These are phyloP conservation scores for Metacarcinus magister DNA, from an alignment of 2,888 invertebrate genomes.

Conservation along the genomic window DNA sequence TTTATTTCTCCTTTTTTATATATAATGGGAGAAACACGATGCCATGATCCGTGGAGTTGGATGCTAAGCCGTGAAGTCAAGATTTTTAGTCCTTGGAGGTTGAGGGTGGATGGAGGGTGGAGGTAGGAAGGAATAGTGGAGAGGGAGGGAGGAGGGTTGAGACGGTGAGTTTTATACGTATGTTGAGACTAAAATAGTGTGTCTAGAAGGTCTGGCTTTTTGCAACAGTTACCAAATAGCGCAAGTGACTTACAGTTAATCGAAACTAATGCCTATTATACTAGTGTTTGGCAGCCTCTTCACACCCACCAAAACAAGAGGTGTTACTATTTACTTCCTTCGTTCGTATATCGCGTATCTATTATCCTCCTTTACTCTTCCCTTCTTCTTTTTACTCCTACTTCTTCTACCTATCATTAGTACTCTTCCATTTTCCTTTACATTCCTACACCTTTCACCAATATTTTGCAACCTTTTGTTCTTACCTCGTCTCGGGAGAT, in stretches of 20 bases:
- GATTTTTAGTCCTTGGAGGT: neutral
- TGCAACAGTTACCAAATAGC: constrained; percentile 3
- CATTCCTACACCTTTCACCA: constrained; percentile 32
- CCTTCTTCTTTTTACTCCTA: neutral
- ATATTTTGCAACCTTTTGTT: constrained; percentile 49
- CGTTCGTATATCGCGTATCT: neutral
- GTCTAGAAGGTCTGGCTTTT: neutral
- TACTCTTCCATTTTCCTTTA: constrained; percentile 6
- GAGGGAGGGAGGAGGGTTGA: neutral
- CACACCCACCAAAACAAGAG: neutral
- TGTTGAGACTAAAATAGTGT: neutral
- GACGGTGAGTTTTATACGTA: neutral
- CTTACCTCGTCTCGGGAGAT: constrained; percentile 31
- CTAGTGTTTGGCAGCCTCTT: constrained; percentile 10
- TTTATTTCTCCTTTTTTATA: neutral
- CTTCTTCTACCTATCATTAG: constrained; percentile 16
- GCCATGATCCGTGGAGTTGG: neutral
- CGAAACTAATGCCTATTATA: neutral
- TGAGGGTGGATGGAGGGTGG: neutral
- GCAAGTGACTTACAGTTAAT: neutral
- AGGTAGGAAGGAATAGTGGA: neutral
- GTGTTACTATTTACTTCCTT: neutral
- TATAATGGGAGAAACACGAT: neutral
- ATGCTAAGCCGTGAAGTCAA: neutral
- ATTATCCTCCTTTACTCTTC: constrained; percentile 16